Conservation (phyloP, 2,797 vertebrate species). For the Amphiprion clarkii region DNA sequence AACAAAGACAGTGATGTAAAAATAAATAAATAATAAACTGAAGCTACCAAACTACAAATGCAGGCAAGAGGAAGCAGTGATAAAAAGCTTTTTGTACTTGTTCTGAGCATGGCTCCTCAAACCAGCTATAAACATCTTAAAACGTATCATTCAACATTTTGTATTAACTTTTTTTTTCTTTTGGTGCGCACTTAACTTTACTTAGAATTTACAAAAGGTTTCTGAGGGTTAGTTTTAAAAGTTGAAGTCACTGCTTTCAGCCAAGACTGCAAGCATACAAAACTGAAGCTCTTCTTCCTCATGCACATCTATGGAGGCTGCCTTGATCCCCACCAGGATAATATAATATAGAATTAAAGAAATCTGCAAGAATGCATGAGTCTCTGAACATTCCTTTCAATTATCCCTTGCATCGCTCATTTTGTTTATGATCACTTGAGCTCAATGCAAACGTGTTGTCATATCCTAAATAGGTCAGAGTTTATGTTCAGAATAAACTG, state of each 20-base stretch:
- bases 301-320: not conserved
- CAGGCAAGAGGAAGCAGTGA: too few species aligned
- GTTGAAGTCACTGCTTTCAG: not conserved
- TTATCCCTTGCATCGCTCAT: slow-evolving; percentile 1
- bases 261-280: not conserved
- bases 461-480: slow-evolving; percentile 50
- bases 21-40: too few species aligned
- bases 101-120: not conserved
- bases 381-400: not conserved
- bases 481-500: slow-evolving; percentile 47
- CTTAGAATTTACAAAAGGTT: not conserved
- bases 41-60: too few species aligned
- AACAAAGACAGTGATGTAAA: too few species aligned
- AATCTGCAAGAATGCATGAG: not conserved
- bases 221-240: not conserved
- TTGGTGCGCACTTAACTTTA: not conserved
- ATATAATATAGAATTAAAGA: not conserved
- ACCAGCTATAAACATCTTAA: not conserved
- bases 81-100: too few species aligned
- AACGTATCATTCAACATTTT: not conserved
- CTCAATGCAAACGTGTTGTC: slow-evolving; percentile 5
- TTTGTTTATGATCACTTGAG: not conserved
- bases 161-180: not conserved
- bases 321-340: not conserved
- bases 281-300: not conserved